Evolutionary conservation across 2,888 invertebrate genomes (phyloP), one percentile per base, ranked within the genome.

Genomic region (Latheticus oryzae): DNA sequence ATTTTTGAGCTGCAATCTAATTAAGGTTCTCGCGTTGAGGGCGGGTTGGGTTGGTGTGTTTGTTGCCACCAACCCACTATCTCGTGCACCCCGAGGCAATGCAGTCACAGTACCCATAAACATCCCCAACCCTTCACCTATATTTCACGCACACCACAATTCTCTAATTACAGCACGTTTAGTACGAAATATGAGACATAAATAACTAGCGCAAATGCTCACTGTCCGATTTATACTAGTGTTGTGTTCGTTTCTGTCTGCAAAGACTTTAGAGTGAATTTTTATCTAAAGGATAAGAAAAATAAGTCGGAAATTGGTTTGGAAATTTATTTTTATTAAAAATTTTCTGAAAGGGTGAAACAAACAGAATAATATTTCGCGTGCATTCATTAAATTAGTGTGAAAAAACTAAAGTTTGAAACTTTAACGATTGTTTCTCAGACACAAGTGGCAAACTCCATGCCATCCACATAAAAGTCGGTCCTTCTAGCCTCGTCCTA

Each of bases 91-190:
- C 69, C 64, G 70, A 65, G 63, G 66, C 68, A 68, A 70, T 68
- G 67, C 67, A 68, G 58, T 58, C 58, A 58, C 53, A 42, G 28
- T 26, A 42, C 50, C 73, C 67, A 70, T 73, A 71, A 73, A 73
- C 72, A 73, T 69, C 71, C 70, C 71, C 71, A 67, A 67, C 71
- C 73, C 69, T 72, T 74, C 70, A 70, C 73, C 74, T 73, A 77
- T 77, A 77, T 76, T 76, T 78, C 75, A 77, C 74, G 67, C 73
- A 73, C 72, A 77, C 79, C 78, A 73, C 79, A 77, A 76, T 78
- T 77, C 78, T 78, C 78, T 78, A 78, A 79, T 79, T 78, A 78
- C 79, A 71, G 71, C 74, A 76, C 75, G 76, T 77, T 79, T 77
- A 77, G 74, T 72, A 70, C 76, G 73, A 79, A 78, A 78, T 78